Conservation (phyloP, 2,888 invertebrate species). For the Subacronicta megacephala region DNA sequence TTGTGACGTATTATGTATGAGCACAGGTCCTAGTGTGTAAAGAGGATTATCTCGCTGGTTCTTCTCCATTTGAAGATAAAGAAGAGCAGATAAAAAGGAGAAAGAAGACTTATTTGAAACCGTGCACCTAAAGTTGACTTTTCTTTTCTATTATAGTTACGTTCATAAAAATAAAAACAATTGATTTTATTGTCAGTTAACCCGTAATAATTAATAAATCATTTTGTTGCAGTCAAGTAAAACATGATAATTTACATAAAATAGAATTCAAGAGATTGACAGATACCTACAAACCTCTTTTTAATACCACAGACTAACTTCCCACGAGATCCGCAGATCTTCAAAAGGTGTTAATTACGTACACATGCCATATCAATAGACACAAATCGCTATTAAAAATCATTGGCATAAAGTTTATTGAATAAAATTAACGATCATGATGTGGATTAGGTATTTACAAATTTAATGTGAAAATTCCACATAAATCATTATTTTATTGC, state of each 20-base stretch:
- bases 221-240: neutral
- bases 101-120: no score
- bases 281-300: constrained; percentile 15
- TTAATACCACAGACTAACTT: constrained; percentile 28
- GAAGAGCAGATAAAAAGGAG: no score
- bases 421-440: constrained; percentile 32
- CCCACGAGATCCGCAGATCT: constrained; percentile 25
- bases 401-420: constrained; percentile 41
- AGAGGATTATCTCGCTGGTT: no score
- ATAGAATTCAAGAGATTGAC: constrained; percentile 21
- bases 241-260: constrained; percentile 4
- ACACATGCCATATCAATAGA: constrained; percentile 48
- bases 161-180: no score
- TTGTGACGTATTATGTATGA: constrained; percentile 2
- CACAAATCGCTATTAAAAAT: constrained; percentile 46
- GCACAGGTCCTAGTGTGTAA: no score
- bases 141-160: no score
- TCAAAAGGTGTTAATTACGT: constrained; percentile 53
- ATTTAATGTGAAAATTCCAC: constrained; percentile 21
- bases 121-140: no score
- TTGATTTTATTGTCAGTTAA: no score
- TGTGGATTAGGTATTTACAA: constrained; percentile 33
- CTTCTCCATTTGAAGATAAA: no score
- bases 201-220: no score
- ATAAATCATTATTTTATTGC: constrained; percentile 49